Conservation (phyloP, 2,888 invertebrate genomes). For the Stenotaenia linearis region DNA sequence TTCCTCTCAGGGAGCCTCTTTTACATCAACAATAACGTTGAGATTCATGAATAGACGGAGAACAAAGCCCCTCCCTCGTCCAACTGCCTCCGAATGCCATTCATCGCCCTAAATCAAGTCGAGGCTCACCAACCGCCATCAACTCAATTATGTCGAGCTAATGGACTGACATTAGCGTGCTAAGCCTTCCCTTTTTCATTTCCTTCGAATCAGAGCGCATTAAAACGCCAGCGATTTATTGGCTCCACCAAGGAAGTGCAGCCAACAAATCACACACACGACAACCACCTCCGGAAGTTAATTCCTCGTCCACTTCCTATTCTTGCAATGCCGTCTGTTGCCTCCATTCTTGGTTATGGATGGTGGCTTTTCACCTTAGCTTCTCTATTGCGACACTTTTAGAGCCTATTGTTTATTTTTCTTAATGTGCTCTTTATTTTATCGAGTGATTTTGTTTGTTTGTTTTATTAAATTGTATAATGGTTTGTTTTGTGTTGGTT, state of each 20-base stretch:
- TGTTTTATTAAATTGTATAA: too few species aligned
- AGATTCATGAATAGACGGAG: not conserved
- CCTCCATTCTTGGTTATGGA: not conserved
- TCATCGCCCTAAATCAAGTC: conserved; percentile 26
- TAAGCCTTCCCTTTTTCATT: conserved; percentile 26
- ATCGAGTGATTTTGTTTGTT: too few species aligned
- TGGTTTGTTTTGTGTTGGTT: too few species aligned
- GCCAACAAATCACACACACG: conserved; percentile 26
- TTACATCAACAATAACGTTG: not conserved
- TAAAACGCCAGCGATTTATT: conserved; percentile 21
- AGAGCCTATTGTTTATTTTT: not conserved
- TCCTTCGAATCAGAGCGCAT: conserved; percentile 26
- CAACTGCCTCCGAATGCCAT: conserved; percentile 7
- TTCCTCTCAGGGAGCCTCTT: not conserved
- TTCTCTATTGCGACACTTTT: not conserved
- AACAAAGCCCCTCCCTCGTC: not conserved
- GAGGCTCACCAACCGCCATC: conserved; percentile 26
- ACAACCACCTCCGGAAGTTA: conserved; percentile 10
- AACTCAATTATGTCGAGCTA: conserved; percentile 26
- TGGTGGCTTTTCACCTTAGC: not conserved
- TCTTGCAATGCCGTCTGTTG: not conserved
- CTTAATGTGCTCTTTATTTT: not conserved
- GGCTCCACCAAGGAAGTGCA: conserved; percentile 21
- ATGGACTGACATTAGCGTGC: conserved; percentile 26
- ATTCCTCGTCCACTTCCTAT: conserved; percentile 7